phyloP scores from a whole-genome alignment of 2,113 vertebrate species.

The Bucco capensis region DNA sequence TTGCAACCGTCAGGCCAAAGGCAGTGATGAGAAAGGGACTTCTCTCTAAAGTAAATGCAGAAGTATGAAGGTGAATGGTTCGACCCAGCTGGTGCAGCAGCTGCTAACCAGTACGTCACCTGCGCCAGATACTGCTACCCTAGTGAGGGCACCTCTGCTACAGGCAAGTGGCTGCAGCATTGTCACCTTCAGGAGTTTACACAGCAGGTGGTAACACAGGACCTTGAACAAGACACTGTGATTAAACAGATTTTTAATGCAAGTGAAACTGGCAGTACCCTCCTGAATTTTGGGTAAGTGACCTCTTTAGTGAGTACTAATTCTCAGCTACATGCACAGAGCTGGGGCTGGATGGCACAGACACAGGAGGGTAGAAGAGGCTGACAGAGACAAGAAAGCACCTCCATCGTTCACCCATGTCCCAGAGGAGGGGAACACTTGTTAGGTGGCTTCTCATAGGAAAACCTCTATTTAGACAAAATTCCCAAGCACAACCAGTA shows the following conservation, averaged over 20 bases:
- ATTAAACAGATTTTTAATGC: neutral
- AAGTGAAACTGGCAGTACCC: neutral
- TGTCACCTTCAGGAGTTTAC: neutral
- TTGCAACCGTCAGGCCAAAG: neutral
- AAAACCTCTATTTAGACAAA: neutral
- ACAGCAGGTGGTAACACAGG: accelerated
- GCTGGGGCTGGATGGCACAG: neutral
- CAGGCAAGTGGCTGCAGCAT: neutral
- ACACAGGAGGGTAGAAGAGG: neutral
- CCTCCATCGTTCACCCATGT: neutral
- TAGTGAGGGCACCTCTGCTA: neutral
- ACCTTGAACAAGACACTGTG: neutral
- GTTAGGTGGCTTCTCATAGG: accelerated
- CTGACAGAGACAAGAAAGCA: neutral
- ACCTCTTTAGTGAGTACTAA: neutral
- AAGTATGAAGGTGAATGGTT: neutral
- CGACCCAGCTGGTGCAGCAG: neutral
- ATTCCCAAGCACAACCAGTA: neutral
- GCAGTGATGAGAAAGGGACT: neutral
- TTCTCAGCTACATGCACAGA: neutral
- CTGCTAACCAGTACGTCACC: neutral
- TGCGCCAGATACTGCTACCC: neutral
- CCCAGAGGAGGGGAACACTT: too few species aligned
- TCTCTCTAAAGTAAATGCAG: neutral
- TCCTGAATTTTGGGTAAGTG: neutral